A percentile compares a stretch with the other conserved stretches of the same genome.
phyloP scores from a whole-genome alignment of 2,113 vertebrate genomes.

The Mormoops blainvillei region DNA sequence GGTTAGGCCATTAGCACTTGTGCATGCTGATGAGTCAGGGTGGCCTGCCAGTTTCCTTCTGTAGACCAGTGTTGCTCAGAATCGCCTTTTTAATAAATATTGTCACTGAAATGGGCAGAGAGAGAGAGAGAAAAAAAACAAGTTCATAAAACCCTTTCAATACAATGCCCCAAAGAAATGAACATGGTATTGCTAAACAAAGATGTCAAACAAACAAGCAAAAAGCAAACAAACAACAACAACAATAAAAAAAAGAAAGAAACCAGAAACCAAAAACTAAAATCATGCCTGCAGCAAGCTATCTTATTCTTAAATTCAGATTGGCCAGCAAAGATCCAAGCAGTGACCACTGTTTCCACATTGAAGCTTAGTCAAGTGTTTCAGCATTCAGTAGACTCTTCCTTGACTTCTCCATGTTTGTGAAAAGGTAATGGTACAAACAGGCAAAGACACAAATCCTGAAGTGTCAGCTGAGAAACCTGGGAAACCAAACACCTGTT shows the following conservation, averaged over 20 bases:
- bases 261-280: too few species aligned
- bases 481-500: background rate
- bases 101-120: constrained; percentile 57
- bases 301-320: constrained; percentile 22
- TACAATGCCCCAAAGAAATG: constrained; percentile 43
- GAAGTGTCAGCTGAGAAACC: background rate
- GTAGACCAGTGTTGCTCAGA: constrained; percentile 64
- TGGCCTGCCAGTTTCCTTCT: constrained; percentile 35
- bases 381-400: constrained; percentile 13
- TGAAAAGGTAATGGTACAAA: background rate
- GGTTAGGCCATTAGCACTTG: background rate
- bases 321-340: constrained; percentile 44
- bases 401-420: background rate
- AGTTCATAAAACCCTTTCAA: constrained; percentile 68
- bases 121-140: constrained; percentile 36
- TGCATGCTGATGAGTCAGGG: background rate
- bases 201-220: background rate
- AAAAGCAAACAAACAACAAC: too few species aligned
- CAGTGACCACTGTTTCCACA: background rate
- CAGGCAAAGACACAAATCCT: background rate
- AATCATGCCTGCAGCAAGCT: background rate
- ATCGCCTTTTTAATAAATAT: constrained; percentile 70
- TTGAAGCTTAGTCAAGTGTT: constrained; percentile 3
- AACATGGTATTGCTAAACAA: constrained; percentile 58
- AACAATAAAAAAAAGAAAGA: background rate